Conservation (phyloP, 2,888 invertebrate genomes). For the Drosophila falleni region DNA sequence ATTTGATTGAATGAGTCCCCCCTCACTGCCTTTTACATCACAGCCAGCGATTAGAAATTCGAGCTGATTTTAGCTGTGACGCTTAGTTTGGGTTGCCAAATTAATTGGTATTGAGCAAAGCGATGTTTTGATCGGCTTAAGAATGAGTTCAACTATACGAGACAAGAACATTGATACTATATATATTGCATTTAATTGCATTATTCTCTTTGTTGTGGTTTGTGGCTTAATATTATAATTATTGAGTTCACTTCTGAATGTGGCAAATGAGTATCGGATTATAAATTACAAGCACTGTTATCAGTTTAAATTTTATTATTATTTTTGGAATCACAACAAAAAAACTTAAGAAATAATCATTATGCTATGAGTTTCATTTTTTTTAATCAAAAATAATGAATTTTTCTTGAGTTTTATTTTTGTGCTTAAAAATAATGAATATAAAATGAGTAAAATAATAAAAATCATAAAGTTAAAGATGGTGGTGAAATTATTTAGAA, state of each 20-base stretch:
- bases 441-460: no score
- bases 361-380: no score
- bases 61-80: constrained; percentile 52
- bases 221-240: background rate
- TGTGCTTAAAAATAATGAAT: no score
- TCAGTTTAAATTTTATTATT: no score
- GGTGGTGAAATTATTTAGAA: no score
- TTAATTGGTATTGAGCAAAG: constrained; percentile 47
- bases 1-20: constrained; percentile 74
- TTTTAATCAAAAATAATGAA: no score
- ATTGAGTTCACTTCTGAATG: background rate
- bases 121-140: constrained; percentile 43
- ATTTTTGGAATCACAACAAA: no score
- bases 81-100: constrained; percentile 50
- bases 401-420: no score
- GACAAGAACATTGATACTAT: background rate
- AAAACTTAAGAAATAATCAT: no score
- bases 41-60: constrained; percentile 43
- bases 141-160: constrained; percentile 21
- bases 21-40: constrained; percentile 2
- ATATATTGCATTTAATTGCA: constrained; percentile 18
- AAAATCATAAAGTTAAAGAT: no score
- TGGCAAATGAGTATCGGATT: background rate
- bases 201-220: background rate
- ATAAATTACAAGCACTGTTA: no score